phyloP scores from a whole-genome alignment of 35 echinoderm and acorn worm genomes.

The Heliocidaris erythrogramma region DNA sequence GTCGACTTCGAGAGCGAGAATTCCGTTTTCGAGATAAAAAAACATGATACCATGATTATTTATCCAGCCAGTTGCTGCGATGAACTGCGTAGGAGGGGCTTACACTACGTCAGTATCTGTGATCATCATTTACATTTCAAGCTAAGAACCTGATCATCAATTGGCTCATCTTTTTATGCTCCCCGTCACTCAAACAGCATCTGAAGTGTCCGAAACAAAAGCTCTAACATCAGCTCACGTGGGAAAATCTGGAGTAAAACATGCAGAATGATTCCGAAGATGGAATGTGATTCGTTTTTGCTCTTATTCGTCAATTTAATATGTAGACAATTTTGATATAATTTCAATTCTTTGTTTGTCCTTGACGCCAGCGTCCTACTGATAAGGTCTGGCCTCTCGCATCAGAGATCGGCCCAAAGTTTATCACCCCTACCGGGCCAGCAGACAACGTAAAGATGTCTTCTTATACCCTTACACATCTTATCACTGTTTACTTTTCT shows the following conservation, averaged over 20 bases:
- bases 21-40: neutral
- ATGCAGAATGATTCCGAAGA: neutral
- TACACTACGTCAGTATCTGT: neutral
- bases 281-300: neutral
- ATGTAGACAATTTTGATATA: neutral
- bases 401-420: neutral
- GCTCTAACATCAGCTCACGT: neutral
- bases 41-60: neutral
- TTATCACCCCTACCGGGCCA: neutral
- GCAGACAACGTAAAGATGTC: neutral
- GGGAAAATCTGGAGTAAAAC: neutral
- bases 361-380: slow-evolving; percentile 6
- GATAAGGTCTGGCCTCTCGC: neutral
- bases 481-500: neutral
- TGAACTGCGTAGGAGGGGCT: neutral
- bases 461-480: neutral
- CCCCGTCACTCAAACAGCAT: neutral
- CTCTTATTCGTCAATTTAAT: neutral
- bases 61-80: neutral
- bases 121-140: neutral
- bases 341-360: neutral
- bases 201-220: neutral
- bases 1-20: neutral
- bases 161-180: neutral
- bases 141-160: neutral